phyloP scores from a whole-genome alignment of 2,888 invertebrate species.

The Sesia bembeciformis region DNA sequence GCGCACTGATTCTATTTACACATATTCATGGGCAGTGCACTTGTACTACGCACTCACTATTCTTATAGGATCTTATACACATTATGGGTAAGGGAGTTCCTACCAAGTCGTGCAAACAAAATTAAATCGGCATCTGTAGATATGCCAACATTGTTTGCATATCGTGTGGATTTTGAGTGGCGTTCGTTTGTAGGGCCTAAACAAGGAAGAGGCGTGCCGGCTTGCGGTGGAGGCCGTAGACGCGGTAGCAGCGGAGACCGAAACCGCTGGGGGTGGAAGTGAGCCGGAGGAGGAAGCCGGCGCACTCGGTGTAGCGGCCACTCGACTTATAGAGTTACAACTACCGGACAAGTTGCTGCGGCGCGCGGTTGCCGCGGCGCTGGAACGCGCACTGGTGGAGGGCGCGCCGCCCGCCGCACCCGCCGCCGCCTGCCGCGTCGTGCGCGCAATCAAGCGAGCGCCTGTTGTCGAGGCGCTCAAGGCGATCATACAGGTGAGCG shows the following conservation, averaged over 20 bases:
- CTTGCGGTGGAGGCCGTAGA: constrained; percentile 48
- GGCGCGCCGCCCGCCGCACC: constrained; percentile 12
- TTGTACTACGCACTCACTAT: too few species aligned
- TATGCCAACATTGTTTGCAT: background rate
- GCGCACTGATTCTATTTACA: too few species aligned
- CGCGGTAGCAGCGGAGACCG: constrained; percentile 25
- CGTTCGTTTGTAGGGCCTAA: constrained; percentile 30
- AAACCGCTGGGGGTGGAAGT: background rate
- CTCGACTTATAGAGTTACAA: constrained; percentile 5
- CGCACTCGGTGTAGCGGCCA: constrained; percentile 7
- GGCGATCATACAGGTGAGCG: constrained; percentile 19
- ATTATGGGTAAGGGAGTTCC: too few species aligned
- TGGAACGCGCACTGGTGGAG: constrained; percentile 7
- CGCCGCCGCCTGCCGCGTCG: constrained; percentile 16
- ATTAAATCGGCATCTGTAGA: too few species aligned
- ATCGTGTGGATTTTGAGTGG: background rate
- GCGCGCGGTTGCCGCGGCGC: constrained; percentile 12
- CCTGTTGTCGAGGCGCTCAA: constrained; percentile 35
- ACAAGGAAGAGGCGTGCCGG: constrained; percentile 61
- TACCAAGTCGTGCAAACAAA: too few species aligned
- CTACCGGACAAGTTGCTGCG: constrained; percentile 10
- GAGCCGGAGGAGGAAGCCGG: constrained; percentile 5
- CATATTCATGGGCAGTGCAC: too few species aligned
- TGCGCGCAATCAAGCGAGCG: constrained; percentile 23
- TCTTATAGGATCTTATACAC: too few species aligned